These are phyloP conservation scores for Epicampocera succincta DNA, from an alignment of 2,888 invertebrate species.

Conservation along the genomic window DNA sequence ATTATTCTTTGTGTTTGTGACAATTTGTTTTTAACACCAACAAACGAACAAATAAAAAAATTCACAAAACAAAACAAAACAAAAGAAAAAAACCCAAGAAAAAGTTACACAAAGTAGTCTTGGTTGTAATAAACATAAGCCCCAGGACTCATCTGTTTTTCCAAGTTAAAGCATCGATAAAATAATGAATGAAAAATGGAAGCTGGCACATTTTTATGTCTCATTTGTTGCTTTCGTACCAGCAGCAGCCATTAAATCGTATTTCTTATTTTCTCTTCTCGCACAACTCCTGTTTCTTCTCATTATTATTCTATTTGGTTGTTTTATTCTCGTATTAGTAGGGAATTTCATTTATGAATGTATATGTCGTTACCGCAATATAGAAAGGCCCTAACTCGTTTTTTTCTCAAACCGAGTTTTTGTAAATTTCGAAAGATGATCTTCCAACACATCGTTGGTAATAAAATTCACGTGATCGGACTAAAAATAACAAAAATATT, in stretches of 20 bases:
- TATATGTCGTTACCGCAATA: no score
- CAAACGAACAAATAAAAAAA: neutral
- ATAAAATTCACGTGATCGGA: no score
- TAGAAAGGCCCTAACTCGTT: no score
- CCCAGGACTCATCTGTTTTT: constrained; percentile 75
- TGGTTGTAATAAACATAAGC: constrained; percentile 52
- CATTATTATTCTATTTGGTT: constrained; percentile 49
- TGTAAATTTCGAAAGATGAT: no score
- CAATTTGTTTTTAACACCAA: neutral
- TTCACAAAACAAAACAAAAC: neutral
- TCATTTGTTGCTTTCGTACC: constrained; percentile 57
- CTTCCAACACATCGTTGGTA: no score
- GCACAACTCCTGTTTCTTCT: constrained; percentile 30
- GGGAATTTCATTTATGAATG: constrained; percentile 66
- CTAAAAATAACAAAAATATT: no score
- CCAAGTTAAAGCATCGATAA: constrained; percentile 77
- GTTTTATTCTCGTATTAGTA: constrained; percentile 71
- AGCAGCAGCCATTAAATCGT: constrained; percentile 50
- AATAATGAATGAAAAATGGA: constrained; percentile 76
- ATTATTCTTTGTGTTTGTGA: constrained; percentile 12
- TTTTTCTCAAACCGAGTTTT: no score
- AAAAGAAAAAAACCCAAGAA: no score
- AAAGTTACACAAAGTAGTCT: neutral
- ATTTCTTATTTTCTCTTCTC: constrained; percentile 36
- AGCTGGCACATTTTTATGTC: constrained; percentile 52